Base-by-base conservation (phyloP, 1,140 invertebrate species). In the Drosophila dunni region DNA sequence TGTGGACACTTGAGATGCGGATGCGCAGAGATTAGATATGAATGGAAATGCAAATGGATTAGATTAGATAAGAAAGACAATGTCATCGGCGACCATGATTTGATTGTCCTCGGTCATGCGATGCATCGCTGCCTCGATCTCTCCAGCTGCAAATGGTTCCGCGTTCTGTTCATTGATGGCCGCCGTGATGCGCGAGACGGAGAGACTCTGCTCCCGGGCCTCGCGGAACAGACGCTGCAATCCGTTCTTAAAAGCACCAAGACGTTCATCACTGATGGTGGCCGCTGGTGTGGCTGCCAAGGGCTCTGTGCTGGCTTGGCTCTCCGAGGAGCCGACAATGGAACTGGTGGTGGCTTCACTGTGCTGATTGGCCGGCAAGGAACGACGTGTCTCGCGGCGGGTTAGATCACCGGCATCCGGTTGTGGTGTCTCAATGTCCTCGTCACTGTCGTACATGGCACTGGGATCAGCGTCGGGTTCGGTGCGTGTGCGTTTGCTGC, bases 31-130 rank as follows among this genome's bases (percentile, higher is more conserved):
- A 24, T 95, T 95, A 98, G 92, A 98, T 97, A 11, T 97, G 93
- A 91, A 97, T 97, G n/a, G 98, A 94, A 62, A 15, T 20, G 17
- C 17, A 20, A 20, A 20, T 20, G 17, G 11, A 7, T 13, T 17
- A 9, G 15, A 24, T 95, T 95, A 98, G 92, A 98, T 97, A 11
- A 97, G 93, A 91, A 97, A 97, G n/a, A 98, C 94, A 73, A 97
- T 96, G 73, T 96, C 95, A 91, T 98, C 97, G 0, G 97, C 95
- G 63, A 97, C 93, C 97, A 99, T 98, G 20, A 99, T 94, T 92
- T 98, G 96, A 93, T 98, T 98, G 51, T 96, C 97, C 44, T 97
- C 95, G 15, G 96, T 96, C 97, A 99, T 98, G 63, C 94, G 94
- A 10, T 95, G 93, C 9, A 99, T 93, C 1, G 97, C 97, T 0